Conservation (phyloP, 2,888 invertebrate species). For the Mystacides longicornis region DNA sequence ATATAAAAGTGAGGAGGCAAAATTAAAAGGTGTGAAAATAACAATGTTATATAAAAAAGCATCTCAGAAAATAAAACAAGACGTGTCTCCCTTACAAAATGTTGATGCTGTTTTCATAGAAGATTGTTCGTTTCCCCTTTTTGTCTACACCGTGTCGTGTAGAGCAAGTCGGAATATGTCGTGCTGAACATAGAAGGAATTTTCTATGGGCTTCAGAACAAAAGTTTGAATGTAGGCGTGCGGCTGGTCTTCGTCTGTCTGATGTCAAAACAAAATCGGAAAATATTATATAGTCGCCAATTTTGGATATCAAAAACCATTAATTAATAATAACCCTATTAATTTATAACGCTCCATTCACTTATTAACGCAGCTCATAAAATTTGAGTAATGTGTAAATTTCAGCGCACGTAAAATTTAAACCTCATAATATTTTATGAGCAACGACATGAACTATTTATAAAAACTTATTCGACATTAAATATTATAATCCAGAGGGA, state of each 20-base stretch:
- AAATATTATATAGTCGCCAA: too few relatives aligned
- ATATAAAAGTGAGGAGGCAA: too few relatives aligned
- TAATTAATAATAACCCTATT: too few relatives aligned
- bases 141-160: conserved; percentile 63
- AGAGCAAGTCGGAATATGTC: conserved; percentile 91
- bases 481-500: too few relatives aligned
- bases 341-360: too few relatives aligned
- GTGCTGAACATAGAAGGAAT: conserved; percentile 88
- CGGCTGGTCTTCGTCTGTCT: conserved; percentile 94
- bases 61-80: conserved; percentile 16
- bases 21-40: neutral
- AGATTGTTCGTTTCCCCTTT: conserved; percentile 2
- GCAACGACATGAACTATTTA: too few relatives aligned
- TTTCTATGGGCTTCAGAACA: conserved; percentile 82
- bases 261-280: conserved; percentile 37
- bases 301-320: too few relatives aligned
- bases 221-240: conserved; percentile 92
- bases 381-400: too few relatives aligned
- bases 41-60: neutral
- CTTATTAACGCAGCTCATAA: too few relatives aligned
- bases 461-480: too few relatives aligned
- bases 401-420: too few relatives aligned
- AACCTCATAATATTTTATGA: too few relatives aligned
- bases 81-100: neutral
- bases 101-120: conserved; percentile 13